phyloP scores from a whole-genome alignment of 1,140 invertebrate genomes.

The Homalodisca vitripennis region DNA sequence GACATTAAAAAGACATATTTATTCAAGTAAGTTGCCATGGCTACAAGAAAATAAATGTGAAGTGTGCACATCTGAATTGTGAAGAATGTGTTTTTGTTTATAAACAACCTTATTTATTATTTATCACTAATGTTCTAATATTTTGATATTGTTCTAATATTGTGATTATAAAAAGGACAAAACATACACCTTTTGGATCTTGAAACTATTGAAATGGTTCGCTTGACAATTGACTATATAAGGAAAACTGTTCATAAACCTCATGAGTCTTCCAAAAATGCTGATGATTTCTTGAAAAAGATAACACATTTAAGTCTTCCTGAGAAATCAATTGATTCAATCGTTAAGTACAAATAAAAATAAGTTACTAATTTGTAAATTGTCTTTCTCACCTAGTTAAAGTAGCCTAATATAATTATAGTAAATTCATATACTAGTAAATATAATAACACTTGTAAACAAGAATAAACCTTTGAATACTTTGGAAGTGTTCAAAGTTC shows the following conservation, averaged over 20 bases:
- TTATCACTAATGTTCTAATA: no score
- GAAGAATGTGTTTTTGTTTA: no score
- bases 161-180: no score
- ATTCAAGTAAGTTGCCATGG: no score
- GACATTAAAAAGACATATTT: no score
- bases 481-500: not conserved
- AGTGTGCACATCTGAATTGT: no score
- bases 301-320: conserved; percentile 8
- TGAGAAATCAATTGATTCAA: conserved; percentile 9
- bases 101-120: no score
- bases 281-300: not conserved
- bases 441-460: not conserved
- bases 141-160: no score
- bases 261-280: not conserved
- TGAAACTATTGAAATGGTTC: no score
- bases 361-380: no score
- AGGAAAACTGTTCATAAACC: not conserved
- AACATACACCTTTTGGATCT: no score
- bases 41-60: no score
- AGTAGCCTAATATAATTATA: not conserved
- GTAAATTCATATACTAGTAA: not conserved
- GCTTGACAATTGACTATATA: not conserved
- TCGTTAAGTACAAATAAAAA: conserved; percentile 9
- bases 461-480: not conserved
- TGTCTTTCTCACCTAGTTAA: not conserved